These are phyloP conservation scores for Gymnarchus niloticus DNA, from an alignment of 2,113 vertebrate genomes.

Conservation along the genomic window DNA sequence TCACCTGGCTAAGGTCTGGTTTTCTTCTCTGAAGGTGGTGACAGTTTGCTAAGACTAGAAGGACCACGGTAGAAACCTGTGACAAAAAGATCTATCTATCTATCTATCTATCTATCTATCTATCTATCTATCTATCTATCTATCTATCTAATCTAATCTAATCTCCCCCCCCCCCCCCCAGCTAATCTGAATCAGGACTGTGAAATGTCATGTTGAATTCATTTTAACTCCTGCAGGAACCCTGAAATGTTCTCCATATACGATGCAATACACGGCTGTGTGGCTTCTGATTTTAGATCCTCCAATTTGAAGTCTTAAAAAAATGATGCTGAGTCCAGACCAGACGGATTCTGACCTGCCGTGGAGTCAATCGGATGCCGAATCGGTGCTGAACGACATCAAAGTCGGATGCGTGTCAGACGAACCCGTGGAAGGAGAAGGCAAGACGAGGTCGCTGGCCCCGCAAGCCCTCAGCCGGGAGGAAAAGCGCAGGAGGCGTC, in stretches of 20 bases:
- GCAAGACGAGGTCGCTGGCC: slow-evolving; percentile 57
- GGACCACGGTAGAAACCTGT: not conserved
- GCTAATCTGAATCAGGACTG: not conserved
- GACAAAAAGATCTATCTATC: slow-evolving; percentile 1
- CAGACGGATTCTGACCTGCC: slow-evolving; percentile 78
- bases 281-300: slow-evolving; percentile 18
- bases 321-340: slow-evolving; percentile 89
- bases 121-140: slow-evolving; percentile 3
- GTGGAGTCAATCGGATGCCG: slow-evolving; percentile 73
- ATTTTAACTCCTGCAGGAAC: not conserved
- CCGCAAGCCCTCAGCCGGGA: slow-evolving; percentile 78
- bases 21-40: not conserved
- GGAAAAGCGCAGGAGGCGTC: slow-evolving; percentile 76
- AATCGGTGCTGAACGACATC: slow-evolving; percentile 74
- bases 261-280: not conserved
- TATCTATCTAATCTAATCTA: not conserved
- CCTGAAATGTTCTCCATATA: not conserved
- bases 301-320: slow-evolving; percentile 31
- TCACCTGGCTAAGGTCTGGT: not conserved
- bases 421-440: slow-evolving; percentile 64
- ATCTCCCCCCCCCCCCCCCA: not conserved
- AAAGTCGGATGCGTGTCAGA: slow-evolving; percentile 68
- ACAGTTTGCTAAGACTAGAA: not conserved
- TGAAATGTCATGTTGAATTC: not conserved
- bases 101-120: slow-evolving; percentile 9